Conservation (phyloP, 2,888 invertebrate species). For the Eilema sororculum region DNA sequence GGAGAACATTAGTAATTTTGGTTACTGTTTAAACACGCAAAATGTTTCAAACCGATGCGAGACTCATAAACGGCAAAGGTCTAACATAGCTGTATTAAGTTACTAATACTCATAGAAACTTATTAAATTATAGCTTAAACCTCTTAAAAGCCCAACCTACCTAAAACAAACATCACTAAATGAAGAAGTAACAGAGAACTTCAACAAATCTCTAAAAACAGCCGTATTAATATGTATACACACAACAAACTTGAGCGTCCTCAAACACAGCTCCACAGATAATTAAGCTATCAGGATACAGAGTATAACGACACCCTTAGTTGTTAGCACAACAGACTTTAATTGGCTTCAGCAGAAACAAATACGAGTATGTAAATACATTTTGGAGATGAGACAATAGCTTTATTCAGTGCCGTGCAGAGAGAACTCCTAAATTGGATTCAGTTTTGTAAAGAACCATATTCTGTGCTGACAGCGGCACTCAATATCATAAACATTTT, state of each 20-base stretch:
- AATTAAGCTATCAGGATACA: conserved; percentile 27
- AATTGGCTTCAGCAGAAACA: conserved; percentile 25
- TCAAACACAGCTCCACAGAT: conserved; percentile 12
- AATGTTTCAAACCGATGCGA: no score
- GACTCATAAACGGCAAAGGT: no score
- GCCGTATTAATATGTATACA: conserved; percentile 8
- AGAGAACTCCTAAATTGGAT: conserved; percentile 17
- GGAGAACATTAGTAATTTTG: no score
- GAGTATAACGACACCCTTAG: conserved; percentile 19
- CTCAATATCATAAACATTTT: not conserved
- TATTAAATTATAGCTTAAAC: not conserved
- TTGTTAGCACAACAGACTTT: conserved; percentile 18
- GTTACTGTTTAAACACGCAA: no score
- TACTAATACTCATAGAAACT: no score
- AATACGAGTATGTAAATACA: conserved; percentile 23
- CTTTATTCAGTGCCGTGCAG: conserved; percentile 16
- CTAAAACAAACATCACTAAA: not conserved
- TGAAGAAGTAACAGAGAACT: not conserved
- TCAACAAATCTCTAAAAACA: not conserved
- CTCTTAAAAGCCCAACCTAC: not conserved
- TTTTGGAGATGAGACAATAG: conserved; percentile 14
- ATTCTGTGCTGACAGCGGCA: not conserved
- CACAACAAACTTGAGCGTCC: not conserved
- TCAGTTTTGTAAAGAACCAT: conserved; percentile 10
- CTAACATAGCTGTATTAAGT: no score